Evolutionary conservation across 2,797 vertebrate species (phyloP).

Genomic region (Sparus aurata): DNA sequence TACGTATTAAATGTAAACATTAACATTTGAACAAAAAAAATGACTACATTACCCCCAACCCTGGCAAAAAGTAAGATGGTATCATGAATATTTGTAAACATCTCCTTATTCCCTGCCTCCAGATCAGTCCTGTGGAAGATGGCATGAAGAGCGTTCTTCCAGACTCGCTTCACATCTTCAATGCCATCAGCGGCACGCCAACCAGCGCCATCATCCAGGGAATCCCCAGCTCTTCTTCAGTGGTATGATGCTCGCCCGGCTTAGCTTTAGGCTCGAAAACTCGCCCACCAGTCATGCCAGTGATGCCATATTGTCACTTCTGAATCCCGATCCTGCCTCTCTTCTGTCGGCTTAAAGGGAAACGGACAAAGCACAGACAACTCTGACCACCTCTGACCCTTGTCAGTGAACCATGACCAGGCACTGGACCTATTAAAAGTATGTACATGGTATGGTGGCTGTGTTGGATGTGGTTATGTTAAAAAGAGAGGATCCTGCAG

Average conservation of each 20-base stretch:
- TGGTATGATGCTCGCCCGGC: slow-evolving; percentile 87
- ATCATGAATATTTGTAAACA: neutral
- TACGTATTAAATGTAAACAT: no score
- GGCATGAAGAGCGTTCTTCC: slow-evolving; percentile 91
- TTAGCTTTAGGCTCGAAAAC: slow-evolving; percentile 19
- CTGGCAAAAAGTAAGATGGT: neutral
- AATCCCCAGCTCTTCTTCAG: slow-evolving; percentile 94
- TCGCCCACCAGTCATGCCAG: slow-evolving; percentile 20
- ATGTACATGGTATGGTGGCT: slow-evolving; percentile 14
- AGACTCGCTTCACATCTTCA: slow-evolving; percentile 97
- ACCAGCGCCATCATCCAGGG: slow-evolving; percentile 94
- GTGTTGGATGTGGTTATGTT: slow-evolving; percentile 1
- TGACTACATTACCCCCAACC: no score
- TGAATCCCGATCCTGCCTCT: slow-evolving; percentile 19
- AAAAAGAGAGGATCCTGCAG: neutral
- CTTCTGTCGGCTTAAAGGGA: slow-evolving; percentile 31
- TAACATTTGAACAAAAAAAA: no score
- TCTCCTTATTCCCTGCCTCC: slow-evolving; percentile 13
- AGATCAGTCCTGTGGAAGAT: slow-evolving; percentile 95
- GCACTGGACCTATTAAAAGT: slow-evolving; percentile 49
- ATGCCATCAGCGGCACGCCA: slow-evolving; percentile 97
- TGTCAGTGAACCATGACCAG: slow-evolving; percentile 11
- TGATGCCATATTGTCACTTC: slow-evolving; percentile 33
- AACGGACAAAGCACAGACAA: slow-evolving; percentile 35
- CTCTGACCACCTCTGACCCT: slow-evolving; percentile 12